phyloP scores from a whole-genome alignment of 2,797 vertebrate genomes.

The Delichon dasypus region DNA sequence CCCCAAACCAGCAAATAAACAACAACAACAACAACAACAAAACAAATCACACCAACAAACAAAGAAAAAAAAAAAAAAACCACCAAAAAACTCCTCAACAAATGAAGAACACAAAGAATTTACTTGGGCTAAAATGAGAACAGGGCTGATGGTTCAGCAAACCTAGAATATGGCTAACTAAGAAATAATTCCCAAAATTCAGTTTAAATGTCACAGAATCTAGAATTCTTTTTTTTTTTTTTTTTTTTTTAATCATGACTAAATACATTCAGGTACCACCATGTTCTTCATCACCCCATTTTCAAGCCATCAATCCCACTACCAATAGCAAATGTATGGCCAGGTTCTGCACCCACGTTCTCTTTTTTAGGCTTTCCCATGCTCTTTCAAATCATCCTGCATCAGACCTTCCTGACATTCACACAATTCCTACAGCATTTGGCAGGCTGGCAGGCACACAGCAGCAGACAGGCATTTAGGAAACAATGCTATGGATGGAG shows the following conservation, averaged over 20 bases:
- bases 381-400: background rate
- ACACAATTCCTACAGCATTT: background rate
- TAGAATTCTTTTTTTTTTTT: background rate
- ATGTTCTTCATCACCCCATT: background rate
- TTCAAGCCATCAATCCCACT: background rate
- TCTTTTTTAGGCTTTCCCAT: background rate
- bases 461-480: background rate
- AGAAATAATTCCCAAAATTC: background rate
- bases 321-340: background rate
- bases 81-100: background rate
- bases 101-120: background rate
- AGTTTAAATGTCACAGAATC: background rate
- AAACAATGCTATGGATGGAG: background rate
- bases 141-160: background rate
- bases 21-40: background rate
- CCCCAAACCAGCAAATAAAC: background rate
- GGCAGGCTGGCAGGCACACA: background rate
- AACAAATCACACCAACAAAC: background rate
- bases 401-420: background rate
- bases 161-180: background rate
- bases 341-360: background rate
- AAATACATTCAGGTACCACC: background rate
- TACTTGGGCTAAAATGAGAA: background rate
- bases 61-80: background rate
- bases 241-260: background rate